Evolutionary conservation across 2,113 vertebrate genomes (phyloP).

Genomic region (Pseudolaguvia tuberculata): DNA sequence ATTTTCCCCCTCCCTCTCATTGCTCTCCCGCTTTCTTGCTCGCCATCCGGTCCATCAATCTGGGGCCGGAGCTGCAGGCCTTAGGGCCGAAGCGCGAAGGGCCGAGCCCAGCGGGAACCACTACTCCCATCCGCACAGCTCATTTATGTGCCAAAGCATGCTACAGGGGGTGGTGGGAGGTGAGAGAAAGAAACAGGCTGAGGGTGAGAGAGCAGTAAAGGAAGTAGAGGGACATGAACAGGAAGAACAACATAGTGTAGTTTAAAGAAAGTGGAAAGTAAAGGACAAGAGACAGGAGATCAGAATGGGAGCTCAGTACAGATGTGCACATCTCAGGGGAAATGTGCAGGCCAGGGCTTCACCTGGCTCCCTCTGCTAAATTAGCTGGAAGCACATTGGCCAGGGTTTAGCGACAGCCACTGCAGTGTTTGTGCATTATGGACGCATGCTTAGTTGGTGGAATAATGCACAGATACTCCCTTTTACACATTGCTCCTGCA

Average conservation of each 20-base stretch:
- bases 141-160: slow-evolving; percentile 73
- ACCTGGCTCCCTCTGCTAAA: slow-evolving; percentile 64
- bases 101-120: slow-evolving; percentile 40
- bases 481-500: slow-evolving; percentile 3
- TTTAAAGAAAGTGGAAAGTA: slow-evolving; percentile 8
- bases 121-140: slow-evolving; percentile 62
- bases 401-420: slow-evolving; percentile 35
- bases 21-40: slow-evolving; percentile 68
- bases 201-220: neutral
- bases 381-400: slow-evolving; percentile 59
- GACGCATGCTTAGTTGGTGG: slow-evolving; percentile 43
- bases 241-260: slow-evolving; percentile 10
- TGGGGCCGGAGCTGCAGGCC: slow-evolving; percentile 58
- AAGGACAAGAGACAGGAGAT: slow-evolving; percentile 3
- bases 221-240: slow-evolving; percentile 22
- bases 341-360: slow-evolving; percentile 49
- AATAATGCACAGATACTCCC: slow-evolving; percentile 45
- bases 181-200: slow-evolving; percentile 30
- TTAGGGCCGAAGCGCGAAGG: slow-evolving; percentile 41
- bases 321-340: slow-evolving; percentile 29
- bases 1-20: slow-evolving; percentile 3
- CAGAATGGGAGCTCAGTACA: slow-evolving; percentile 14
- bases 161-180: slow-evolving; percentile 58
- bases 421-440: slow-evolving; percentile 32
- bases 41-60: slow-evolving; percentile 81